Evolutionary conservation across 2,888 invertebrate genomes (phyloP).

Genomic region (Drosophila koepferae): DNA sequence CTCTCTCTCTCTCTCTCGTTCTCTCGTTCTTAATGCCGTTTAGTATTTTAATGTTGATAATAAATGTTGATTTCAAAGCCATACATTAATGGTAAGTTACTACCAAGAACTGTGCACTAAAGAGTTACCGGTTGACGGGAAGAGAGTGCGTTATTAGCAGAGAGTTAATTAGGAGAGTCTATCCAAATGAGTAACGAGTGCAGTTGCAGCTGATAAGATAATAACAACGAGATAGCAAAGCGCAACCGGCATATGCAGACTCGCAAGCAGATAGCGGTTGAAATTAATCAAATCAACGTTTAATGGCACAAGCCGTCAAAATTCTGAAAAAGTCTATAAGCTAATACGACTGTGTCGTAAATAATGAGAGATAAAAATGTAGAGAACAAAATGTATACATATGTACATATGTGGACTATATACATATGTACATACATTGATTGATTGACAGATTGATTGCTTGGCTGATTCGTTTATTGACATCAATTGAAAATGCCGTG

Average conservation of each 20-base stretch:
- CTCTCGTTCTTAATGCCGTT: no score
- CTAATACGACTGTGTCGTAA: not conserved
- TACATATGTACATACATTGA: no score
- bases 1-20: not conserved
- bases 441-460: not conserved
- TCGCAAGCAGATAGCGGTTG: conserved; percentile 27
- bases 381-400: no score
- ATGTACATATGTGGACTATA: no score
- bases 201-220: conserved; percentile 32
- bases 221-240: not conserved
- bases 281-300: conserved; percentile 34
- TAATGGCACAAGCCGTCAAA: conserved; percentile 23
- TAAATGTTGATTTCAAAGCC: no score
- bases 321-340: conserved; percentile 44
- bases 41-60: no score
- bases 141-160: not conserved
- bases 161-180: not conserved
- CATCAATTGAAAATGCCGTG: conserved; percentile 15
- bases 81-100: conserved; percentile 30
- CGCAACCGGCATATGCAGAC: not conserved
- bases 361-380: no score
- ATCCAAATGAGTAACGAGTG: not conserved
- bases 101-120: not conserved
- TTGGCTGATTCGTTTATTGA: not conserved
- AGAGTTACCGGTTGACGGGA: not conserved